phyloP scores from a whole-genome alignment of 2,113 vertebrate genomes.

The Anguilla rostrata region DNA sequence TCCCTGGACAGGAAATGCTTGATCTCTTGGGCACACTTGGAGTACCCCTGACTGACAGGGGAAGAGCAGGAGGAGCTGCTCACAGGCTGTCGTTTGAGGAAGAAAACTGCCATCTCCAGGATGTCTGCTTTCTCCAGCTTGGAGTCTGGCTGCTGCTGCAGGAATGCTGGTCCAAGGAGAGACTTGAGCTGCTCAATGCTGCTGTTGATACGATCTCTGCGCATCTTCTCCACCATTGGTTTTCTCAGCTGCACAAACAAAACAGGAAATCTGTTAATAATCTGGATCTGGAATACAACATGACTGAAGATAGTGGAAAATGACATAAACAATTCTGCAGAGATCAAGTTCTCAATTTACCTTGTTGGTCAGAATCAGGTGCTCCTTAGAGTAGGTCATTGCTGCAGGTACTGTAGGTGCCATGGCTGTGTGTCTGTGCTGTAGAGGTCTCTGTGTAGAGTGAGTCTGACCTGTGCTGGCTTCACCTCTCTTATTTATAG shows the following conservation, averaged over 20 bases:
- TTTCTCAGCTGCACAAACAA: constrained; percentile 2
- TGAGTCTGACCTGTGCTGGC: constrained; percentile 13
- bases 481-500: constrained; percentile 29
- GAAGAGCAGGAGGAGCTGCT: background rate
- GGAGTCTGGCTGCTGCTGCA: constrained; percentile 56
- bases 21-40: constrained; percentile 54
- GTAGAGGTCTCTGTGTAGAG: constrained; percentile 6
- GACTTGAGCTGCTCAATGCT: constrained; percentile 21
- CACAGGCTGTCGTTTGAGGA: constrained; percentile 55
- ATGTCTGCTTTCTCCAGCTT: constrained; percentile 64
- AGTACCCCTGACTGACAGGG: constrained; percentile 53
- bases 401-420: constrained; percentile 17
- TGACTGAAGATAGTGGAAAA: background rate
- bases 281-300: background rate
- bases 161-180: constrained; percentile 46
- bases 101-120: constrained; percentile 61
- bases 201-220: constrained; percentile 25
- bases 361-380: constrained; percentile 16
- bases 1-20: constrained; percentile 55
- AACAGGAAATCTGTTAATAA: constrained; percentile 12
- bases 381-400: constrained; percentile 12
- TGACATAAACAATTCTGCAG: background rate
- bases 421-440: constrained; percentile 26
- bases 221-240: constrained; percentile 25
- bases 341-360: constrained; percentile 10